Conservation (phyloP, 2,797 vertebrate genomes). For the Helostoma temminkii region DNA sequence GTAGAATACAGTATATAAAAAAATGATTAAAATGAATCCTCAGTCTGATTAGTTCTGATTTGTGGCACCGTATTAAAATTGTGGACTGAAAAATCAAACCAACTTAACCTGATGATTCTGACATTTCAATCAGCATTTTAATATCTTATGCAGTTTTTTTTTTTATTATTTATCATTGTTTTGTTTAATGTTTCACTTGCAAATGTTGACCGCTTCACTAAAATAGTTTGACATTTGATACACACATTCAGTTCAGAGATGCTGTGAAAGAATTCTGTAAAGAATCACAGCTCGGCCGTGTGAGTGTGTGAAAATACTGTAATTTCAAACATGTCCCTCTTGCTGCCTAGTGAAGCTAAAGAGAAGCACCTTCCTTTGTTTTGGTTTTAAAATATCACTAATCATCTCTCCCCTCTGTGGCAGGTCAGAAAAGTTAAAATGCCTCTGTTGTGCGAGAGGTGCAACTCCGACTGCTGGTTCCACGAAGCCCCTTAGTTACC, state of each 20-base stretch:
- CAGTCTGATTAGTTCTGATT: too few relatives aligned
- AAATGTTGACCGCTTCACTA: too few relatives aligned
- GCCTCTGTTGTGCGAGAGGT: constrained; percentile 28
- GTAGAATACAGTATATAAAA: too few relatives aligned
- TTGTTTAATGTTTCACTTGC: too few relatives aligned
- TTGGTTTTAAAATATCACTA: not conserved
- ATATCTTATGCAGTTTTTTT: too few relatives aligned
- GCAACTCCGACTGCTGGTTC: constrained; percentile 39
- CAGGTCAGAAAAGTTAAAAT: constrained; percentile 15
- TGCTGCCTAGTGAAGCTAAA: not conserved
- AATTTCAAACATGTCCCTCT: not conserved
- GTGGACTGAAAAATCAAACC: too few relatives aligned
- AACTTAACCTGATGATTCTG: too few relatives aligned
- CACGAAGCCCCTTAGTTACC: constrained; percentile 47
- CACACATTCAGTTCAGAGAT: not conserved
- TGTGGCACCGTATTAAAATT: too few relatives aligned
- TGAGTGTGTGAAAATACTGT: not conserved
- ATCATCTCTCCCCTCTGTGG: constrained; percentile 1
- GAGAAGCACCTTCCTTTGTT: not conserved
- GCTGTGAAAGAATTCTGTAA: not conserved
- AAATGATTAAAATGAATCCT: too few relatives aligned
- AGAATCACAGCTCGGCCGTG: not conserved
- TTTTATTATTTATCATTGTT: not conserved
- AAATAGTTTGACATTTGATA: too few relatives aligned
- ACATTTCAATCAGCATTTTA: too few relatives aligned